These are phyloP conservation scores for Anabas testudineus DNA, from an alignment of 2,797 vertebrate species.

Conservation along the genomic window DNA sequence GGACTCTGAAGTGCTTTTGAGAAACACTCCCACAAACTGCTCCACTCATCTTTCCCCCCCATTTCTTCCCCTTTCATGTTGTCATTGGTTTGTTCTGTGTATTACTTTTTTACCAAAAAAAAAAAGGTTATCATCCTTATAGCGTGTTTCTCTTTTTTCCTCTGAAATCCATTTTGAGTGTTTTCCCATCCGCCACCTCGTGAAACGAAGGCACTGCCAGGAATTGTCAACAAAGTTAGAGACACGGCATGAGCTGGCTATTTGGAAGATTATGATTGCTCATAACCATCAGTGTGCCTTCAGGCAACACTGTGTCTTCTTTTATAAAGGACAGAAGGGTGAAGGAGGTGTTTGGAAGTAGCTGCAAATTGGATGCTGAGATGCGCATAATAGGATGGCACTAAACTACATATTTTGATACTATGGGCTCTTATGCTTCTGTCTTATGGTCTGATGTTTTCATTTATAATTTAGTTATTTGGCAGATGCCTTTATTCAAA, in stretches of 20 bases:
- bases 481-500: too few species aligned
- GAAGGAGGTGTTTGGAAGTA: slow-evolving; percentile 15
- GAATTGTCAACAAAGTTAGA: slow-evolving; percentile 44
- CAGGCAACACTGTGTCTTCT: slow-evolving; percentile 24
- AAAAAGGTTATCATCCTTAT: slow-evolving; percentile 40
- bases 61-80: slow-evolving; percentile 46
- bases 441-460: slow-evolving; percentile 20
- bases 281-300: slow-evolving; percentile 52
- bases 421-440: neutral
- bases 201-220: slow-evolving; percentile 45
- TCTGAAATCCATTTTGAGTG: slow-evolving; percentile 25
- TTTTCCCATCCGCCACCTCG: slow-evolving; percentile 12
- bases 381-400: slow-evolving; percentile 27
- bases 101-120: neutral
- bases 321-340: slow-evolving; percentile 25
- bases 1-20: slow-evolving; percentile 55
- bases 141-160: slow-evolving; percentile 12
- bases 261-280: slow-evolving; percentile 49
- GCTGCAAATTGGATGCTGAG: slow-evolving; percentile 23
- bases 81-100: slow-evolving; percentile 39
- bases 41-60: slow-evolving; percentile 36
- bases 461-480: too few species aligned
- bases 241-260: slow-evolving; percentile 32
- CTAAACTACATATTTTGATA: slow-evolving; percentile 15
- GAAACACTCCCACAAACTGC: slow-evolving; percentile 47